phyloP scores from a whole-genome alignment of 2,113 vertebrate genomes.

The Odontophorus gujanensis region DNA sequence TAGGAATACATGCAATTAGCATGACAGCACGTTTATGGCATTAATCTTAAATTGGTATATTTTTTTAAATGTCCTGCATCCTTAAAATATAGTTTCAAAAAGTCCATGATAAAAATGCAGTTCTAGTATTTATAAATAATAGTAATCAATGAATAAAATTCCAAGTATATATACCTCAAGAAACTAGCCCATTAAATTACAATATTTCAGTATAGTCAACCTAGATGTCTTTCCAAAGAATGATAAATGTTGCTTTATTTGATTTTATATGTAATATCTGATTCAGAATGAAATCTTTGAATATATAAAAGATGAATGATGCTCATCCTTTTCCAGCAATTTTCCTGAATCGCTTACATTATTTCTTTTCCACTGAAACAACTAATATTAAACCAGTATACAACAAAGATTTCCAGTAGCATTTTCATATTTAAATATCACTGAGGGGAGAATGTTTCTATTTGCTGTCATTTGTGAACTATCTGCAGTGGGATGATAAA shows the following conservation, averaged over 20 bases:
- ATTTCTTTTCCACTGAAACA: not conserved
- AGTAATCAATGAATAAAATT: not conserved
- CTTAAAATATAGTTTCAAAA: not conserved
- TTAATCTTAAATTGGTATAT: not conserved
- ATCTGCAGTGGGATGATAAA: not conserved
- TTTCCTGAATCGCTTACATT: not conserved
- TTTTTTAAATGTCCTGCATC: not conserved
- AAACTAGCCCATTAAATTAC: not conserved
- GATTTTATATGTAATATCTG: not conserved
- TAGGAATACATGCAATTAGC: not conserved
- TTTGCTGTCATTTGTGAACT: not conserved
- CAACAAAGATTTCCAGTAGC: not conserved
- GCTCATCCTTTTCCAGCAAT: not conserved
- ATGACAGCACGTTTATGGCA: not conserved
- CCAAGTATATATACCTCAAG: not conserved
- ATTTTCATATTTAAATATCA: not conserved
- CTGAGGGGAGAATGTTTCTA: not conserved
- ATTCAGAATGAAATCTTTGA: not conserved
- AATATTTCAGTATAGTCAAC: not conserved
- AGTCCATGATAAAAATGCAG: not conserved
- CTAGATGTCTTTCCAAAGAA: not conserved
- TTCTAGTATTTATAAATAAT: not conserved
- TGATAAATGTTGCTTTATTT: not conserved
- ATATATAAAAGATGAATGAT: not conserved
- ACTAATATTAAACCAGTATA: not conserved